Conservation (phyloP, 2,797 vertebrate genomes). For the Setipinna tenuifilis region DNA sequence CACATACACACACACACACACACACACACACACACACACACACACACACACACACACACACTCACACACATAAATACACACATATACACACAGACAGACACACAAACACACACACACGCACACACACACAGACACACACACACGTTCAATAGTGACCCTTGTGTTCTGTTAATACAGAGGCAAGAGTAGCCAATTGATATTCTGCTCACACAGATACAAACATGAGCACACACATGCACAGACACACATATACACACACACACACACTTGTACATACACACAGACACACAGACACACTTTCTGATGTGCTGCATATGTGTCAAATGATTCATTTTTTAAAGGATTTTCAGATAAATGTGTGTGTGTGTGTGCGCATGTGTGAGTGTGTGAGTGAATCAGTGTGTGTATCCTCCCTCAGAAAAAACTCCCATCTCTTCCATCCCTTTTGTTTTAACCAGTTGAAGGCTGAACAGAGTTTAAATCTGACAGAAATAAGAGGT, state of each 20-base stretch:
- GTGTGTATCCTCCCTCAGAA: not conserved
- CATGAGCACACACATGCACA: not conserved
- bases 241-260: conserved; percentile 32
- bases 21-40: conserved; percentile 2
- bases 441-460: too few species aligned
- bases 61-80: not conserved
- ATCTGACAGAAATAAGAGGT: too few species aligned
- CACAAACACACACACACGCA: not conserved
- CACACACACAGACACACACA: not conserved
- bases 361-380: not conserved
- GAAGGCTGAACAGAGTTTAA: too few species aligned
- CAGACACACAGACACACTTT: not conserved
- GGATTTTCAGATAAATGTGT: not conserved
- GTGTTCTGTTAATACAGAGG: too few species aligned
- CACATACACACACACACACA: not conserved
- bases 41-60: not conserved
- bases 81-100: not conserved
- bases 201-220: conserved; percentile 38
- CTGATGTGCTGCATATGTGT: not conserved
- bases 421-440: too few species aligned
- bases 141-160: not conserved
- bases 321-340: not conserved
- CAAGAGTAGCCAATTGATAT: not conserved
- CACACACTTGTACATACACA: conserved; percentile 30
- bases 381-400: conserved; percentile 1